Percentiles rank a stretch among this genome's conserved stretches.
Evolutionary conservation across 2,113 vertebrate genomes (phyloP).

Genomic region (Megaceryle maxima): DNA sequence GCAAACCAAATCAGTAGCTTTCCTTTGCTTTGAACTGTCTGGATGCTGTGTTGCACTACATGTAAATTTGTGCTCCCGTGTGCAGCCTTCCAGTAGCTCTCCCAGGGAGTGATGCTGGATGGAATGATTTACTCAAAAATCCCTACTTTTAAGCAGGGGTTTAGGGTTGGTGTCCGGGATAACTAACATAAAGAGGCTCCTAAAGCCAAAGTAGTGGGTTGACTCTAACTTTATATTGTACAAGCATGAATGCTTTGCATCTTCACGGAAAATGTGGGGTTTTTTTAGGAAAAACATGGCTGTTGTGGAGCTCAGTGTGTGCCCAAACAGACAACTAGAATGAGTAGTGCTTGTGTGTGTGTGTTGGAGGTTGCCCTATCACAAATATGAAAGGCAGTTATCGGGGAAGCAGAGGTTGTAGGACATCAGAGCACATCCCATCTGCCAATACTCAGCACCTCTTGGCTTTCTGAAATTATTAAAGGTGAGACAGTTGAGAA

Average conservation of each 20-base stretch:
- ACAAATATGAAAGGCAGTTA: background rate
- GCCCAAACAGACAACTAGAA: background rate
- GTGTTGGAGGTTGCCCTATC: fast-evolving
- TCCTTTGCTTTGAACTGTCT: background rate
- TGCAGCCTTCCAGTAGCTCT: background rate
- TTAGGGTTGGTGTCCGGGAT: background rate
- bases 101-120: background rate
- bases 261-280: background rate
- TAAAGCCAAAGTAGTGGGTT: background rate
- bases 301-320: background rate
- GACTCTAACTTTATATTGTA: background rate
- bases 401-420: background rate
- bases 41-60: background rate
- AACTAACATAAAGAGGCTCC: background rate
- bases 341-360: too few species aligned
- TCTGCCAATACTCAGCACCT: background rate
- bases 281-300: background rate
- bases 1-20: background rate
- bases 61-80: background rate
- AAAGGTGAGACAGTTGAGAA: background rate
- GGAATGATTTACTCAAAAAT: background rate
- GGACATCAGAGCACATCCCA: background rate
- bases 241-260: background rate
- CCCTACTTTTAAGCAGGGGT: background rate
- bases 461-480: background rate